Evolutionary conservation across 2,797 vertebrate genomes (phyloP).

Genomic region (Hirundo rustica): DNA sequence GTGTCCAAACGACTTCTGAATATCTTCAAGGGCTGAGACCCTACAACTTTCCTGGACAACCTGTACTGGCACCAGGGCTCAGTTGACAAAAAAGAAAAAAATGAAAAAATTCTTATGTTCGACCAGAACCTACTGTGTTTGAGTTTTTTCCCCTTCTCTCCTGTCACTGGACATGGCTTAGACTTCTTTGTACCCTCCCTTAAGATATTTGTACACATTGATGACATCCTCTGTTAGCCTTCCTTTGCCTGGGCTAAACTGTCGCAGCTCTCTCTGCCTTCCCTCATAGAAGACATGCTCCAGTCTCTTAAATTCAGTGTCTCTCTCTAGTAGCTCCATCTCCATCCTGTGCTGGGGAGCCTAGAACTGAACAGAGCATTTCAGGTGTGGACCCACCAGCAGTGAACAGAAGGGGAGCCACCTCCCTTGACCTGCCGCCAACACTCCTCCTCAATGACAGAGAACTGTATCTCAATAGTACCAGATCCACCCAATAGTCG

Average conservation of each 20-base stretch:
- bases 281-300: background rate
- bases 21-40: background rate
- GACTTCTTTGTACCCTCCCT: background rate
- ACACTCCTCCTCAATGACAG: background rate
- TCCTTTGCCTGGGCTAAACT: background rate
- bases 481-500: background rate
- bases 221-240: background rate
- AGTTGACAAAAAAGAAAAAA: background rate
- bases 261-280: background rate
- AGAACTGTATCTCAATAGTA: background rate
- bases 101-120: background rate
- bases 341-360: background rate
- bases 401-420: background rate
- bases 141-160: background rate
- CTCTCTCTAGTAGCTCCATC: background rate
- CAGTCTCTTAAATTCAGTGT: background rate
- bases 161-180: background rate
- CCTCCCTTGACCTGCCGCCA: background rate
- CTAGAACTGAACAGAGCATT: background rate
- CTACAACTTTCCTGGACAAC: background rate
- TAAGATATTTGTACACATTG: background rate
- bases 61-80: background rate
- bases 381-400: background rate
- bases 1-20: background rate
- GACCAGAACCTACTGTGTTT: background rate